A percentile compares a stretch with the other conserved stretches of the same genome.
These are phyloP conservation scores for Bilobella aurantiaca DNA, from an alignment of 1,140 invertebrate species.

Conservation along the genomic window DNA sequence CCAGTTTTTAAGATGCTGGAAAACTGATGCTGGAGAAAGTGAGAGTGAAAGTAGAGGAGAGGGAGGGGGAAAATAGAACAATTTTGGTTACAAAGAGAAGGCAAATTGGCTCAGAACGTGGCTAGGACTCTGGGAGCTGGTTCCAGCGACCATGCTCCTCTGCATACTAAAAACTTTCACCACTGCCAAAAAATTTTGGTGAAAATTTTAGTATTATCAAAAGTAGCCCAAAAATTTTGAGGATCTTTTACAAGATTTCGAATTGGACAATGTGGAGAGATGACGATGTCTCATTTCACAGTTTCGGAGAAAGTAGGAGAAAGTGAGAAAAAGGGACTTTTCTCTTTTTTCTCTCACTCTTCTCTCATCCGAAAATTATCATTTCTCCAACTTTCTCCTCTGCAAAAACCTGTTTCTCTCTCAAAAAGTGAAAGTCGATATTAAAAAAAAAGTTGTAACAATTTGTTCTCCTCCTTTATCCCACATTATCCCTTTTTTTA, in stretches of 20 bases:
- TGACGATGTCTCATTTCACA: no score
- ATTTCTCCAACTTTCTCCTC: conserved; percentile 20
- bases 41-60: background rate
- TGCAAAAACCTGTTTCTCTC: background rate
- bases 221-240: no score
- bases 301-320: no score
- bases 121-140: no score
- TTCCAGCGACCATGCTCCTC: background rate
- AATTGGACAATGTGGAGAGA: no score
- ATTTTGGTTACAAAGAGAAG: conserved; percentile 2
- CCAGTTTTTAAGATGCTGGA: background rate
- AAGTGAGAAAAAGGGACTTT: background rate
- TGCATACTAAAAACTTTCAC: conserved; percentile 1
- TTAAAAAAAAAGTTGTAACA: no score
- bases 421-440: no score
- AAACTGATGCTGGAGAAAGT: no score
- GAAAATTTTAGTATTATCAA: background rate
- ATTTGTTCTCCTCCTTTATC: no score
- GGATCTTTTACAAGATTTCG: no score
- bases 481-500: no score
- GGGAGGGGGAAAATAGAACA: background rate
- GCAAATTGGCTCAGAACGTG: background rate
- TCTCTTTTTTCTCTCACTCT: background rate
- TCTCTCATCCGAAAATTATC: conserved; percentile 12
- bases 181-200: no score